phyloP scores from a whole-genome alignment of 2,888 invertebrate genomes.

The Lumbricus terrestris region DNA sequence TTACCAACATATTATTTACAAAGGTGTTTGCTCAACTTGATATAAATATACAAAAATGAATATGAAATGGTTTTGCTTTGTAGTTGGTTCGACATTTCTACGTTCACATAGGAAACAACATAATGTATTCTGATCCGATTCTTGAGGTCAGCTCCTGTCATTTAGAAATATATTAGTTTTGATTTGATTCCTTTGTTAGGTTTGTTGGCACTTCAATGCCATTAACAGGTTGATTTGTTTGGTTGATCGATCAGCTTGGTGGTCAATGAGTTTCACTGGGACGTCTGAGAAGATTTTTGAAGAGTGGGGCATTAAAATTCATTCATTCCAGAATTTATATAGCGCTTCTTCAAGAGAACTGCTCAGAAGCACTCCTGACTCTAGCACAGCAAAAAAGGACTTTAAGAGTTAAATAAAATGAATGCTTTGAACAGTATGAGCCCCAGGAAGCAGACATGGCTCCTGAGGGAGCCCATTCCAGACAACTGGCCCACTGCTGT shows the following conservation, averaged over 20 bases:
- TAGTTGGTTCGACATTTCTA: slow-evolving; percentile 97
- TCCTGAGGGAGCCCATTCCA: too few relatives aligned
- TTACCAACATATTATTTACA: background rate
- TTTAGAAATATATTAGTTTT: background rate
- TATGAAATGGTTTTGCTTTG: background rate
- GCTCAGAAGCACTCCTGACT: too few relatives aligned
- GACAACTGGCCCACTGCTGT: too few relatives aligned
- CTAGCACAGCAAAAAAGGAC: too few relatives aligned
- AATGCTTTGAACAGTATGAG: too few relatives aligned
- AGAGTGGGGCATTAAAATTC: background rate
- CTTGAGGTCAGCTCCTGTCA: slow-evolving; percentile 71
- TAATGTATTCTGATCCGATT: slow-evolving; percentile 85
- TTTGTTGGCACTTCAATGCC: background rate
- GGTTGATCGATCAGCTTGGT: background rate
- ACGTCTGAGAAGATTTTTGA: background rate
- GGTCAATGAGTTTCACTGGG: background rate
- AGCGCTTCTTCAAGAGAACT: too few relatives aligned
- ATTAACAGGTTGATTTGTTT: background rate
- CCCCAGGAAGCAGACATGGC: too few relatives aligned
- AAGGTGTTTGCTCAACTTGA: too few relatives aligned
- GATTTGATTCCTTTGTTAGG: background rate
- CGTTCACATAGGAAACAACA: slow-evolving; percentile 91
- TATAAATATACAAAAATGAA: background rate
- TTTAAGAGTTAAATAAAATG: too few relatives aligned
- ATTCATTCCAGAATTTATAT: too few relatives aligned